phyloP scores from a whole-genome alignment of 1,140 invertebrate species.

The Cydia pomonella region DNA sequence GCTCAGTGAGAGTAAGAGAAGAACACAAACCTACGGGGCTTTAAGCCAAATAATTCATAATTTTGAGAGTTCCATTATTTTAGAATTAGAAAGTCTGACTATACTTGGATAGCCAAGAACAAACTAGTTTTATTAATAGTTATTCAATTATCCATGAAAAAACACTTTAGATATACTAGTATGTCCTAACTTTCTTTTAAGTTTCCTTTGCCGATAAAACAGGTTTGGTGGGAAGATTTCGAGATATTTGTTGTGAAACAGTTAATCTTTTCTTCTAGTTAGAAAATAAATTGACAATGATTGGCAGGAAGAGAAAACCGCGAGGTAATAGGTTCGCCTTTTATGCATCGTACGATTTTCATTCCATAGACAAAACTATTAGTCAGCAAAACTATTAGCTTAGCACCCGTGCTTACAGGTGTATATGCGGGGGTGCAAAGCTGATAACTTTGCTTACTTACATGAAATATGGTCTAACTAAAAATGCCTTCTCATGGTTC shows the following conservation, averaged over 20 bases:
- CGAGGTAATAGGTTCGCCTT: slow-evolving; percentile 10
- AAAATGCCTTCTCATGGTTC: no score
- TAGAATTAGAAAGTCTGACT: background rate
- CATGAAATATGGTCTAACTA: no score
- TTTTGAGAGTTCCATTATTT: background rate
- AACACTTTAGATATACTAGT: background rate
- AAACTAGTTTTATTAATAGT: background rate
- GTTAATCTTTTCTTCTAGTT: slow-evolving; percentile 15
- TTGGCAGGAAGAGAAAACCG: slow-evolving; percentile 15
- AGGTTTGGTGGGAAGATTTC: slow-evolving; percentile 16
- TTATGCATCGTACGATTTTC: background rate
- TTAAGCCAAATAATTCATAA: background rate
- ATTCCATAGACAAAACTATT: no score
- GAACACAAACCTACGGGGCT: no score
- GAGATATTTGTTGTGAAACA: slow-evolving; percentile 15
- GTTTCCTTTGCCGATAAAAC: slow-evolving; percentile 10
- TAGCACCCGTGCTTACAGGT: no score
- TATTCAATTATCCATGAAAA: slow-evolving; percentile 7
- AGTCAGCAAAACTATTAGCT: background rate
- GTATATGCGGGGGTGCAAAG: no score
- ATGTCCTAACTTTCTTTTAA: background rate
- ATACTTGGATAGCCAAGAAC: background rate
- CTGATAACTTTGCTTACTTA: no score
- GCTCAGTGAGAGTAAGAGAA: no score
- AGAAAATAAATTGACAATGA: slow-evolving; percentile 11